Conservation (phyloP, 2,797 vertebrate genomes). For the Cichlasoma orientale region DNA sequence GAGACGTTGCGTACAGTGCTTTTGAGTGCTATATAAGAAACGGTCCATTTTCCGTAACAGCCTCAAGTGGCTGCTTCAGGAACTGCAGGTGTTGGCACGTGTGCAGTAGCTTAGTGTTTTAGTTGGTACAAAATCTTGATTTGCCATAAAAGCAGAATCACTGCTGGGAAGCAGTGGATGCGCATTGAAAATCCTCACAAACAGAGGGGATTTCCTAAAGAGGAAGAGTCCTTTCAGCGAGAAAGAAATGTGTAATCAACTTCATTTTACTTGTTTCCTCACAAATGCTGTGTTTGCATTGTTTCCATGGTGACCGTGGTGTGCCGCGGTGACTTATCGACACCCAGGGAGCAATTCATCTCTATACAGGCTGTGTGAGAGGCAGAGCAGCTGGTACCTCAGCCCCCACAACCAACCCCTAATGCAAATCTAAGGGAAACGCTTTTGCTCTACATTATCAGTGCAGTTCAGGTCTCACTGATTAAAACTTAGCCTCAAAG, state of each 20-base stretch:
- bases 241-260: conserved; percentile 54
- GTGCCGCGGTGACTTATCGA: conserved; percentile 76
- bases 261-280: conserved; percentile 60
- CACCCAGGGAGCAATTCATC: conserved; percentile 74
- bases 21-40: too few species aligned
- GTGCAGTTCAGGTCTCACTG: conserved; percentile 18
- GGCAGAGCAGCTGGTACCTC: conserved; percentile 78
- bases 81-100: not conserved
- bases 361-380: conserved; percentile 71
- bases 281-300: conserved; percentile 69
- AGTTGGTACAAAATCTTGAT: too few species aligned
- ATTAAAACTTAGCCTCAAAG: not conserved
- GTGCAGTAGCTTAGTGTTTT: not conserved
- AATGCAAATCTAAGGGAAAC: conserved; percentile 64
- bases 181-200: not conserved
- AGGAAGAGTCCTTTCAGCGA: not conserved
- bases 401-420: conserved; percentile 67
- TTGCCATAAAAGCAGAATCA: conserved; percentile 1
- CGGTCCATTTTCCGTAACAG: not conserved
- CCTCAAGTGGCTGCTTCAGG: not conserved
- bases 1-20: too few species aligned
- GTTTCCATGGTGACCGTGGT: conserved; percentile 77
- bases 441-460: conserved; percentile 15
- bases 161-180: conserved; percentile 1
- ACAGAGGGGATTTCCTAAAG: conserved; percentile 20